A percentile compares a stretch with the other conserved stretches of the same genome.
Evolutionary conservation across 2,888 invertebrate species (phyloP).

Genomic region (Siphonodentalium dalli): DNA sequence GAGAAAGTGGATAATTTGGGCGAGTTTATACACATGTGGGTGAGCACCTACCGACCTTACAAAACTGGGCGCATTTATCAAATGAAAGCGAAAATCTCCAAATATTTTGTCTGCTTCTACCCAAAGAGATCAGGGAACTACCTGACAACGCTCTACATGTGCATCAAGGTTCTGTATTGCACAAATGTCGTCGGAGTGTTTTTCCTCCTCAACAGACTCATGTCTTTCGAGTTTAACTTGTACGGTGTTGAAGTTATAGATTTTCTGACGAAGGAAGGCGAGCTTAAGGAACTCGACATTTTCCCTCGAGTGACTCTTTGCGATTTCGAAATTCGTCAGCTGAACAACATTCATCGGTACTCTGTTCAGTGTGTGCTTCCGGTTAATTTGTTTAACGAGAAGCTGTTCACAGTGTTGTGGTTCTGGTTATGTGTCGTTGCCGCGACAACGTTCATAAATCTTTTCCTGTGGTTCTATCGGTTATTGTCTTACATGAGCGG

Average conservation of each 20-base stretch:
- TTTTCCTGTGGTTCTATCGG: conserved; percentile 15
- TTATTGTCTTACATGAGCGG: conserved; percentile 13
- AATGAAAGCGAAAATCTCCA: conserved; percentile 1
- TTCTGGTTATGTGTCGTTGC: conserved; percentile 17
- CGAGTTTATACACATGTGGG: conserved; percentile 19
- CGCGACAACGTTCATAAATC: conserved; percentile 15
- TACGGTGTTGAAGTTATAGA: conserved; percentile 28
- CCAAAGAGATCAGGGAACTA: conserved; percentile 23
- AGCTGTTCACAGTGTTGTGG: conserved; percentile 21
- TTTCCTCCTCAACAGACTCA: conserved; percentile 21
- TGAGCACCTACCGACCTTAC: conserved; percentile 1
- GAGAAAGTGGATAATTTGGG: conserved; percentile 16
- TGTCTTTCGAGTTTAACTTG: conserved; percentile 19
- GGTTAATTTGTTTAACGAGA: conserved; percentile 23
- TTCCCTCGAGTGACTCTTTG: conserved; percentile 28
- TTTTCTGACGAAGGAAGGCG: conserved; percentile 7
- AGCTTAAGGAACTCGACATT: conserved; percentile 2
- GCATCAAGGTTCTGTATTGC: conserved; percentile 23
- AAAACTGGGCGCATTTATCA: not conserved
- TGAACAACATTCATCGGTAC: conserved; percentile 10
- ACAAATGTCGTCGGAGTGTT: conserved; percentile 18
- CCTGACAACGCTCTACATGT: conserved; percentile 21
- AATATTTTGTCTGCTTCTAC: conserved; percentile 13
- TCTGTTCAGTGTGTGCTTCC: conserved; percentile 18
- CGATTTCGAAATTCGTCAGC: conserved; percentile 22